Percentiles rank a stretch among this genome's conserved stretches.
phyloP scores from a whole-genome alignment of 1,140 invertebrate species.

The Drosophila biarmipes region DNA sequence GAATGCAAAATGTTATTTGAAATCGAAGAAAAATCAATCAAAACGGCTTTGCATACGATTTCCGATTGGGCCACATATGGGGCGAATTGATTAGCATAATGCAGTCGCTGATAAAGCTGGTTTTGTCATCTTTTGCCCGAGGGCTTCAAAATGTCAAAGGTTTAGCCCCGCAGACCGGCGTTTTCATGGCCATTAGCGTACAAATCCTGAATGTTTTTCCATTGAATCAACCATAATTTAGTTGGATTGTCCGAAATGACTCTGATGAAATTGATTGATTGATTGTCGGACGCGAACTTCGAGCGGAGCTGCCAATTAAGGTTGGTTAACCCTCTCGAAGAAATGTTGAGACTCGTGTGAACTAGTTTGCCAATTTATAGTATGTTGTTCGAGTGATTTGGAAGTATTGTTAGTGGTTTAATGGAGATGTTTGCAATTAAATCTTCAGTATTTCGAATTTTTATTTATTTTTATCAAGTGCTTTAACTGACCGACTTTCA shows the following conservation, averaged over 20 bases:
- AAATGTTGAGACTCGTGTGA: slow-evolving; percentile 24
- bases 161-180: not conserved
- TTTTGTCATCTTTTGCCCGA: slow-evolving; percentile 16
- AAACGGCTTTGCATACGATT: slow-evolving; percentile 44
- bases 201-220: slow-evolving; percentile 22
- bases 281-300: slow-evolving; percentile 38
- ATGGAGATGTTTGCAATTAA: not conserved
- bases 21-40: slow-evolving; percentile 42
- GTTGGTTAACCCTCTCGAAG: slow-evolving; percentile 35
- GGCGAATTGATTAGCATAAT: slow-evolving; percentile 24
- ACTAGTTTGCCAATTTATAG: slow-evolving; percentile 34
- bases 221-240: slow-evolving; percentile 37
- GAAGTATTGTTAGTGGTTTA: not conserved
- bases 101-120: slow-evolving; percentile 11
- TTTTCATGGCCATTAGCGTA: slow-evolving; percentile 40
- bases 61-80: slow-evolving; percentile 46
- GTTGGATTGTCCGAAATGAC: slow-evolving; percentile 39
- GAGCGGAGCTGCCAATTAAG: slow-evolving; percentile 39
- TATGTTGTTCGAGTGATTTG: not conserved
- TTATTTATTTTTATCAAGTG: not conserved
- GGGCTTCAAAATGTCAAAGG: slow-evolving; percentile 17
- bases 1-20: slow-evolving; percentile 35
- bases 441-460: too few species aligned
- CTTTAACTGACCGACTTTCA: not conserved
- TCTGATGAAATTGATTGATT: slow-evolving; percentile 55